Evolutionary conservation across 2,797 vertebrate species (phyloP), one percentile per base, ranked within the genome.

Genomic region (Gallirallus australis): DNA sequence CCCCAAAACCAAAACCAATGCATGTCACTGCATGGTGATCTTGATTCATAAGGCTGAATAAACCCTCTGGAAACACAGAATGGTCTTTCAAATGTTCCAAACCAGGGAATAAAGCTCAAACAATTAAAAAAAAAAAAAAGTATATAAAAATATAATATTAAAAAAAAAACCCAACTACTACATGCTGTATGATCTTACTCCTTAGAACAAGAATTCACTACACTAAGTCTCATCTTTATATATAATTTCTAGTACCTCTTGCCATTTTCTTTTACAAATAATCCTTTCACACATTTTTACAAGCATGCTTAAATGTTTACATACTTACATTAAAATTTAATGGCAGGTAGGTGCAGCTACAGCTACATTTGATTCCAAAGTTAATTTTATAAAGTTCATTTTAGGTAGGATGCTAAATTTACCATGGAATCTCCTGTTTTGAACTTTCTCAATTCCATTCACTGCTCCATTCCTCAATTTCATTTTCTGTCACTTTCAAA

Each of bases 401-500:
- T 81, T 83, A 83, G 48, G 30, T 39, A 76, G 19, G 15, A 61
- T 77, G 59, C 11, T 89, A 90, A 81, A 77, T 88, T 85, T 92
- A 84, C 28, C 31, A 60, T 53, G 64, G 31, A 85, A 50, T 56
- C 13, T 68, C 42, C 23, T 76, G 28, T 28, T 94, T 92, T 82
- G 73, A 88, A 80, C 50, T 78, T 78, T 78, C n/a, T 31, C 16
- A 31, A 4, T 86, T 81, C 12, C 89, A 18, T 89, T 92, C 0
- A 0, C 28, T 17, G 63, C 17, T 69, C 30, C 24, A 84, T 16
- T 52, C 48, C 35, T 73, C 7, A 3, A 88, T 83, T 95, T 89
- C 5, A 14, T 95, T 86, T 96, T 90, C 33, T 91, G 47, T 64
- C 86, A 93, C 33, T 31, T 93, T 88, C 17, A 82, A 91, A 90